phyloP scores from a whole-genome alignment of 2,797 vertebrate species.

The Hydrophis major region DNA sequence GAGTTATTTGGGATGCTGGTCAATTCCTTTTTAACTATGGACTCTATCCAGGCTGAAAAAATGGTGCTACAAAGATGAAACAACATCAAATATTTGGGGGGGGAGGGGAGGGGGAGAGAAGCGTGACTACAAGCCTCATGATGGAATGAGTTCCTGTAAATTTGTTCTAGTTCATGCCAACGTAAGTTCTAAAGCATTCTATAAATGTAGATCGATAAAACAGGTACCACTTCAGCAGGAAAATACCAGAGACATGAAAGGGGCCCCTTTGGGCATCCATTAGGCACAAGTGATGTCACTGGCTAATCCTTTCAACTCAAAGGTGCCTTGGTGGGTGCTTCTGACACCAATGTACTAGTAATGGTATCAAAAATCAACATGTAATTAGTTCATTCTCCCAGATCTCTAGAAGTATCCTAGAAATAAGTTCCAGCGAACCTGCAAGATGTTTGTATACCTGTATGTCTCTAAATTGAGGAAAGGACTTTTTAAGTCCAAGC shows the following conservation, averaged over 20 bases:
- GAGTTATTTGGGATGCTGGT: neutral
- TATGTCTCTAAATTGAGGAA: neutral
- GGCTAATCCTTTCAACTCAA: neutral
- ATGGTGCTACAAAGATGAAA: neutral
- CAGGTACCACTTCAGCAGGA: neutral
- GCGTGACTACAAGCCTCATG: neutral
- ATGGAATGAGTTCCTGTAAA: neutral
- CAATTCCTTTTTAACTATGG: neutral
- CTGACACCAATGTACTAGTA: neutral
- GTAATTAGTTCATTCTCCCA: neutral
- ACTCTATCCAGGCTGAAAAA: neutral
- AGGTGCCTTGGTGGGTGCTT: neutral
- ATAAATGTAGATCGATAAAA: neutral
- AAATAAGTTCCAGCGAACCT: neutral
- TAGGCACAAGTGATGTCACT: neutral
- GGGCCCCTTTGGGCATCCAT: too few relatives aligned
- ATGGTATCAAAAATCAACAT: neutral
- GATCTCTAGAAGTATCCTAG: neutral
- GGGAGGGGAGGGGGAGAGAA: too few relatives aligned
- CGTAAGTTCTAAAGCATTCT: neutral
- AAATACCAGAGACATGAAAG: neutral
- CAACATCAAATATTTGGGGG: neutral
- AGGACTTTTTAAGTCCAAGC: neutral
- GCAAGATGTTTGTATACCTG: neutral
- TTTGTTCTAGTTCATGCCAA: neutral